A percentile compares a stretch with the other conserved stretches of the same genome.
phyloP scores from a whole-genome alignment of 2,113 vertebrate genomes.

The Corvus hawaiiensis region DNA sequence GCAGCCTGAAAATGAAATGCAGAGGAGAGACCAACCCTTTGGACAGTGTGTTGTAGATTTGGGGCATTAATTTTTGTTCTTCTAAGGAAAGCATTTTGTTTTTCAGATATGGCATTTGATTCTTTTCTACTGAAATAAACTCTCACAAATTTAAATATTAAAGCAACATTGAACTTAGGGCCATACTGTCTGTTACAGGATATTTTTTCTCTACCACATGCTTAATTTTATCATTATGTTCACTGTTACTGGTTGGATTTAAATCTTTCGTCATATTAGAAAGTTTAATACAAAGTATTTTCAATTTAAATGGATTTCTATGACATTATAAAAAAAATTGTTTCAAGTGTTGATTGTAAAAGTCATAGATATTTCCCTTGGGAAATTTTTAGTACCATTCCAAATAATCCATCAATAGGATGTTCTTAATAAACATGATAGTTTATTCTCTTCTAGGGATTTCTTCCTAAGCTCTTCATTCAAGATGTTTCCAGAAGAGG shows the following conservation, averaged over 20 bases:
- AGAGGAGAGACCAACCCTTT: neutral
- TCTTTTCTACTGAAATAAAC: neutral
- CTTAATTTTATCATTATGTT: constrained; percentile 55
- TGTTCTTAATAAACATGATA: constrained; percentile 64
- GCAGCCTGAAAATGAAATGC: neutral
- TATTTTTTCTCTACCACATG: neutral
- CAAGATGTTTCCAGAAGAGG: constrained; percentile 53
- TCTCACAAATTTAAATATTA: neutral
- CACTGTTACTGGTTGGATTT: neutral
- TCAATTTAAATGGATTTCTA: constrained; percentile 56
- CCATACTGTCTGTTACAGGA: neutral
- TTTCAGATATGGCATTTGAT: neutral
- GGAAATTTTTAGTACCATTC: constrained; percentile 56
- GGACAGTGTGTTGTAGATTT: neutral
- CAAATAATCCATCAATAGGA: constrained; percentile 66
- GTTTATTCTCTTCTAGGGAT: constrained; percentile 62
- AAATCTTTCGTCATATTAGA: constrained; percentile 39
- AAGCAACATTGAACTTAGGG: neutral
- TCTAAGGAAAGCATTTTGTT: neutral
- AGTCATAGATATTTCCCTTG: constrained; percentile 49
- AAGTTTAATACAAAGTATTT: constrained; percentile 42
- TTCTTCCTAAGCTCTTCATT: constrained; percentile 34
- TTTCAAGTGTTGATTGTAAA: constrained; percentile 51
- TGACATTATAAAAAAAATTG: constrained; percentile 17
- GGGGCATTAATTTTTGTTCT: neutral